phyloP scores from a whole-genome alignment of 2,888 invertebrate species.

The Ellobium chinense region DNA sequence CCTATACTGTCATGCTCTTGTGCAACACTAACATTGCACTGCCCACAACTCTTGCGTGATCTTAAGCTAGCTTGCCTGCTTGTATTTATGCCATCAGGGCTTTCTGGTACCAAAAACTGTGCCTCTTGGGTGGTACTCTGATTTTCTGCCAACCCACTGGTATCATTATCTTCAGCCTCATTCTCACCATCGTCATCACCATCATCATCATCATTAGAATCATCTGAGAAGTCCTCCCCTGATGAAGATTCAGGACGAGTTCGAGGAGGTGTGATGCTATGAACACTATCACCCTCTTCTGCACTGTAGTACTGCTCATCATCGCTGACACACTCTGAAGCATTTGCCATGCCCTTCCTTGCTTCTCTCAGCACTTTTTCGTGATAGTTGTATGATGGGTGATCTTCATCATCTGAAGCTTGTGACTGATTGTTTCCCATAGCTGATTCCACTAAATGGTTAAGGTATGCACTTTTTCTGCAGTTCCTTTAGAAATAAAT shows the following conservation, averaged over 20 bases:
- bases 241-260: conserved; percentile 46
- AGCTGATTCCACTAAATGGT: no score
- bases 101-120: neutral
- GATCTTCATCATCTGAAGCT: conserved; percentile 8
- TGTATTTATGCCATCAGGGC: neutral
- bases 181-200: neutral
- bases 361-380: conserved; percentile 36
- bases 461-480: no score
- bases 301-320: conserved; percentile 37
- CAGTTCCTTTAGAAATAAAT: no score
- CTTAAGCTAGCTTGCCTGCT: neutral
- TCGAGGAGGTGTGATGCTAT: conserved; percentile 35
- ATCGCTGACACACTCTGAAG: neutral
- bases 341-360: neutral
- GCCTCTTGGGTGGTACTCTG: neutral
- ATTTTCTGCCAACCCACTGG: neutral
- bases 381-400: conserved; percentile 37
- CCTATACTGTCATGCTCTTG: conserved; percentile 23
- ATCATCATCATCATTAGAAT: neutral
- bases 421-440: conserved; percentile 41
- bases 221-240: conserved; percentile 29
- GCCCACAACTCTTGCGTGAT: neutral
- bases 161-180: neutral
- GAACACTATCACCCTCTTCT: conserved; percentile 28
- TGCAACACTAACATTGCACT: neutral